Evolutionary conservation across 2,113 vertebrate genomes (phyloP), one percentile per base, ranked within the genome.

Genomic region (Axis porcinus): DNA sequence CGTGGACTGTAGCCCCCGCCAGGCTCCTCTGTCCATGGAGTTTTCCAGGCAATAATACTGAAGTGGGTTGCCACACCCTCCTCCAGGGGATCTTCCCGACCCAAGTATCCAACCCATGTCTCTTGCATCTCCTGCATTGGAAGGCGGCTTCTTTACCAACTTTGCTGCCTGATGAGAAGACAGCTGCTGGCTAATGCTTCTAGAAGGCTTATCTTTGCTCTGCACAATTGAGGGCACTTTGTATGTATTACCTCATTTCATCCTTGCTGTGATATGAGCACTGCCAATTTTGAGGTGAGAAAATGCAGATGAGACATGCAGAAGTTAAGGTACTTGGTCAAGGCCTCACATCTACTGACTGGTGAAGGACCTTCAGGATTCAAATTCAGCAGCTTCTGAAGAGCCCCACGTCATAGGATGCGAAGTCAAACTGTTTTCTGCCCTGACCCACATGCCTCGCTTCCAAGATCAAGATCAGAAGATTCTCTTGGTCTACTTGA

Each of bases 341-440:
- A 50, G 27, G 33, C 43, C 55, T 92, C 15, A 11, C 6, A 10
- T 25, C 30, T 36, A 8, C 52, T 0, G 0, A 36, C 30, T 15
- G 45, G 81, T 7, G 16, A 43, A 6, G 7, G 6, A 13, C 3
- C 47, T 40, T n/a, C 15, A 25, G 45, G 40, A n/a, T 19, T 62
- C 33, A 12, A 11, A 8, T 28, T 25, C 0, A 1, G 70, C 9
- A 47, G 14, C 50, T 47, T 40, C 5, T 0, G 16, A 27, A 12
- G 47, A 78, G 36, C 47, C 30, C 57, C 6, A 54, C 7, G 6
- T 7, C 12, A 6, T 7, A 9, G 50, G 60, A 57, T 0, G 2
- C 3, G 3, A 54, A 70, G 45, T 16, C 3, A 5, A 43, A 3
- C 28, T 16, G 33, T 21, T 43, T 27, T 76, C 40, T 12, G 5